Percentiles rank a stretch among this genome's conserved stretches.
Conservation (phyloP, 1,140 invertebrate genomes). For the Galendromus occidentalis region DNA sequence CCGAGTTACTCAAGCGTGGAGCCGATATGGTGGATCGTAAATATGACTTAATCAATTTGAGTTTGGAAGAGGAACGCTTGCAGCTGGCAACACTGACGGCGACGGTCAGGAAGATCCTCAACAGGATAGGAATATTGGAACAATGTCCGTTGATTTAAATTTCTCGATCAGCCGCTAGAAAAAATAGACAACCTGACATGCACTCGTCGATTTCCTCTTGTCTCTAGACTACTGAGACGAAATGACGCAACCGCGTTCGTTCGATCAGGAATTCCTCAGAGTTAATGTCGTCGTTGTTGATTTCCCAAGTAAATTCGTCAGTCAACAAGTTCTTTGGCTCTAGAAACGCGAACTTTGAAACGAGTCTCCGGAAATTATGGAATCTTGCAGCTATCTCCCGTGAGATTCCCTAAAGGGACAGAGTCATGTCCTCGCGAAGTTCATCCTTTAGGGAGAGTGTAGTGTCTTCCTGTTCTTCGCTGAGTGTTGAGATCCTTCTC, state of each 20-base stretch:
- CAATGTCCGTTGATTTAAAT: not conserved
- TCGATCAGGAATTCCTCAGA: not conserved
- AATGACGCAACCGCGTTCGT: conserved; percentile 5
- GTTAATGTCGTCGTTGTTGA: too few relatives aligned
- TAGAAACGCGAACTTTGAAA: too few relatives aligned
- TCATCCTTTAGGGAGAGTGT: not conserved
- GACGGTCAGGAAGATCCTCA: not conserved
- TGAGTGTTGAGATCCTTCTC: too few relatives aligned
- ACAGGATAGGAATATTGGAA: conserved; percentile 7
- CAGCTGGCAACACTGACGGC: too few relatives aligned
- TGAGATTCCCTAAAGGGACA: not conserved
- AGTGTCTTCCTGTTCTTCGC: too few relatives aligned
- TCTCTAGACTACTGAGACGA: not conserved
- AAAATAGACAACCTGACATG: not conserved
- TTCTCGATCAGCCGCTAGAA: not conserved
- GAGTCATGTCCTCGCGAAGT: not conserved
- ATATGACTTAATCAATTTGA: too few relatives aligned
- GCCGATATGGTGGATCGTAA: too few relatives aligned
- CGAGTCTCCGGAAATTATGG: not conserved
- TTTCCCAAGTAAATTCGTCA: not conserved
- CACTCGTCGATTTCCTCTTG: not conserved
- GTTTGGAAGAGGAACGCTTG: too few relatives aligned
- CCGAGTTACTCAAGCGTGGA: too few relatives aligned
- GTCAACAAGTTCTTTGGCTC: not conserved
- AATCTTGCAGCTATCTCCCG: not conserved